Conservation (phyloP, 2,113 vertebrate species). For the Tiliqua scincoides region DNA sequence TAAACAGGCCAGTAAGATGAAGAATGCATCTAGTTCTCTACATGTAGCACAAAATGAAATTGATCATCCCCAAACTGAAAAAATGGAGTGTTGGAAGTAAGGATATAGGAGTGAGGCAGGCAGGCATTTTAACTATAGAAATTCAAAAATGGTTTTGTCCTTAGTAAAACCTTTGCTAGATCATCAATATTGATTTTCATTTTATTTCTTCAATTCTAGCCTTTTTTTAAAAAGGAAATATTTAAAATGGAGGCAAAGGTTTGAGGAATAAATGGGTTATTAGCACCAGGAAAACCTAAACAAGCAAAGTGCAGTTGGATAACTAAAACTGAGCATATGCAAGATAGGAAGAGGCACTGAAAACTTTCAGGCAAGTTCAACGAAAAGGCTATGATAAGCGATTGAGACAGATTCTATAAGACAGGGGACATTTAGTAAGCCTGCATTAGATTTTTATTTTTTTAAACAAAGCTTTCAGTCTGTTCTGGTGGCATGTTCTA, state of each 20-base stretch:
- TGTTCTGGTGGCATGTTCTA: too few species aligned
- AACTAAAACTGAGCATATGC: too few species aligned
- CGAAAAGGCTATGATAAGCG: too few species aligned
- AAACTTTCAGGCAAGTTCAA: not conserved
- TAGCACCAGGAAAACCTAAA: too few species aligned
- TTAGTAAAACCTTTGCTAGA: too few species aligned
- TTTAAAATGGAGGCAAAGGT: not conserved
- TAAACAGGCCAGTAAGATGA: not conserved
- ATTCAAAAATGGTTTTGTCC: not conserved
- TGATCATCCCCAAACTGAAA: not conserved
- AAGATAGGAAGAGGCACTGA: not conserved
- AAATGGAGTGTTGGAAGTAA: not conserved
- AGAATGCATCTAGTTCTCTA: not conserved
- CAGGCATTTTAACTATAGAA: not conserved
- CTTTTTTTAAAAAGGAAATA: not conserved
- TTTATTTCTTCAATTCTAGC: too few species aligned
- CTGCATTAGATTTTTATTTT: too few species aligned
- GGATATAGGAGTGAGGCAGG: too few species aligned
- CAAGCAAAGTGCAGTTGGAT: not conserved
- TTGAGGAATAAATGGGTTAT: not conserved
- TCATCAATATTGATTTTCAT: too few species aligned
- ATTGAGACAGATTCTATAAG: too few species aligned
- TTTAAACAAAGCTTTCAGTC: too few species aligned
- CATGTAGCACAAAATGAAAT: not conserved
- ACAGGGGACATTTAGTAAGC: too few species aligned